Evolutionary conservation across 2,113 vertebrate genomes (phyloP), one percentile per base, ranked within the genome.

Genomic region (Egretta garzetta): DNA sequence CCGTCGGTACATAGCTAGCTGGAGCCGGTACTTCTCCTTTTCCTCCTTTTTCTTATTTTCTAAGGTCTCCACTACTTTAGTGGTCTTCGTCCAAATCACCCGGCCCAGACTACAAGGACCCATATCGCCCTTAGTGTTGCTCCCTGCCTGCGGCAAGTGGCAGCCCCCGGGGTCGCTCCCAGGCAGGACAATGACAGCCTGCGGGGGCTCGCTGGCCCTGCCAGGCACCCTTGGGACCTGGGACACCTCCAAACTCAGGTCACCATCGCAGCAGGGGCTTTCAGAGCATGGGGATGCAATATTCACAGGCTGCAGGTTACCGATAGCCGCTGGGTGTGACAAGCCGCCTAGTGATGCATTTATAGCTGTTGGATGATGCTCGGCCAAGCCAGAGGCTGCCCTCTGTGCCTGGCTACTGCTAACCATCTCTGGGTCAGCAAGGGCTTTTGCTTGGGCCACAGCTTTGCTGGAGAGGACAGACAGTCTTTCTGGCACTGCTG

Each of bases 41-140:
- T 95, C 95, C 72, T 94, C 96, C 72, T 90, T 91, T 35, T 92
- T 91, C 85, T 90, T 95, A 3, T 68, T 92, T 88, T 91, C 96
- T 50, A 96, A 59, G 45, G 72, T 55, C 47, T 96, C 91, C n/a
- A 12, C 67, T 39, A 76, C 74, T 76, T 74, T 52, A 22, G 58
- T 6, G 4, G 87, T 76, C 66, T 86, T 88, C 11, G 7, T 59
- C 89, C 93, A 88, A 15, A 59, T 32, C 6, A 39, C 12, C 10
- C 0, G 15, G 41, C 63, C 18, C 28, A 52, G 27, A 8, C 55
- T 43, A 22, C 45, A 56, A 4, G 74, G 28, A 37, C 23, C 10
- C 1, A 0, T 1, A 5, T 9, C 6, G 4, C 35, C 27, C 49
- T 23, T 3, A 2, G 5, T 3, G 6, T 9, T 0, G 0, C 30